These are phyloP conservation scores for Calypte anna DNA, from an alignment of 2,113 vertebrate species.

Conservation along the genomic window DNA sequence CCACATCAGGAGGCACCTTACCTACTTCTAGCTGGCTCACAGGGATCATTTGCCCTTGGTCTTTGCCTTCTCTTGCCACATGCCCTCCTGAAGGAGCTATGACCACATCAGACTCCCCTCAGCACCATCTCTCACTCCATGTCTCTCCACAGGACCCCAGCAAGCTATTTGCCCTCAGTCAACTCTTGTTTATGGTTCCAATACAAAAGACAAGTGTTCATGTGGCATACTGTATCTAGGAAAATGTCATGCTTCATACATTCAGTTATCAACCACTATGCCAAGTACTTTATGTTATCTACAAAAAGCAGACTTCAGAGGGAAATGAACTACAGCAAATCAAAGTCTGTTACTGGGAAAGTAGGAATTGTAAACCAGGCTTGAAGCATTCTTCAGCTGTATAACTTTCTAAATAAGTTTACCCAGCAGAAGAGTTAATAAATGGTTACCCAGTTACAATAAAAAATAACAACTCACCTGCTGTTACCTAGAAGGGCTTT, in stretches of 20 bases:
- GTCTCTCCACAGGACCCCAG: conserved; percentile 1
- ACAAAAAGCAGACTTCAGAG: conserved; percentile 76
- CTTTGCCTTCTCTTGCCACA: not conserved
- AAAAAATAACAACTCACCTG: conserved; percentile 28
- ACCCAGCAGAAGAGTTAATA: conserved; percentile 39
- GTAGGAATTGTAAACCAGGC: conserved; percentile 39
- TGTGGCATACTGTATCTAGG: conserved; percentile 66
- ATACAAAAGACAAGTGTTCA: conserved; percentile 71
- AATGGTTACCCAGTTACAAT: conserved; percentile 35
- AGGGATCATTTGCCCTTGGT: conserved; percentile 1
- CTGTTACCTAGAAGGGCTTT: conserved; percentile 6
- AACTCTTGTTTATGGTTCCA: conserved; percentile 58
- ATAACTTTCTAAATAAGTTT: conserved; percentile 61
- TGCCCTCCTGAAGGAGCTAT: not conserved
- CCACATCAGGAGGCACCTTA: not conserved
- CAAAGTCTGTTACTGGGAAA: conserved; percentile 71
- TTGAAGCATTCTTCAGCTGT: conserved; percentile 54
- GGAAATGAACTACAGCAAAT: conserved; percentile 73
- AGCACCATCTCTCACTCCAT: not conserved
- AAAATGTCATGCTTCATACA: conserved; percentile 75
- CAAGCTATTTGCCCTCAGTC: conserved; percentile 56
- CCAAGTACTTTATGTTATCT: conserved; percentile 77
- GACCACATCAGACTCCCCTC: not conserved
- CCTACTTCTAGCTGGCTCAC: not conserved
- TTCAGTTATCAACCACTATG: conserved; percentile 74